These are phyloP conservation scores for Halictus quadricinctus DNA, from an alignment of 2,888 invertebrate species.

Conservation along the genomic window DNA sequence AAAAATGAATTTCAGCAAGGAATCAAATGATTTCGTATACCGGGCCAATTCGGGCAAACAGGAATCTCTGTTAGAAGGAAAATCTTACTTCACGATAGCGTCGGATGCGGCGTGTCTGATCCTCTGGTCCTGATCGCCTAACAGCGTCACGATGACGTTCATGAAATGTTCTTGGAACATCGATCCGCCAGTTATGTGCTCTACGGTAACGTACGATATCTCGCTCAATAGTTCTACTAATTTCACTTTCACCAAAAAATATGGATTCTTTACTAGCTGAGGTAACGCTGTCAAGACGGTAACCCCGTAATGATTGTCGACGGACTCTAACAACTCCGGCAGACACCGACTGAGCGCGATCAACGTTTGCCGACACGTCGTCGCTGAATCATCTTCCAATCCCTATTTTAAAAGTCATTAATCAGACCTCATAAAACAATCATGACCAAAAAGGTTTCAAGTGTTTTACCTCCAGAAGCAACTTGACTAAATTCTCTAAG, in stretches of 20 bases:
- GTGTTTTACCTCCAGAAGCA: constrained; percentile 84
- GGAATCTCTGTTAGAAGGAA: not conserved
- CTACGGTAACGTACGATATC: constrained; percentile 85
- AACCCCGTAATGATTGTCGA: constrained; percentile 84
- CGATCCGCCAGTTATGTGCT: constrained; percentile 83
- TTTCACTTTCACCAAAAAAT: constrained; percentile 93
- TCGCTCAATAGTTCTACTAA: constrained; percentile 86
- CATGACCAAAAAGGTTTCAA: not conserved
- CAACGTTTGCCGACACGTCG: constrained; percentile 89
- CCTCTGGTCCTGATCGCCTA: constrained; percentile 90
- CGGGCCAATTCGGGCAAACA: not conserved
- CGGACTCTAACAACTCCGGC: constrained; percentile 85
- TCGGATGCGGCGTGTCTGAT: constrained; percentile 89
- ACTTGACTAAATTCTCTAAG: constrained; percentile 83
- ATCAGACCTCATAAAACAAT: not conserved
- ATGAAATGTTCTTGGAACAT: constrained; percentile 86
- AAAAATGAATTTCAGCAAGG: constrained; percentile 57
- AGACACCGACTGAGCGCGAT: constrained; percentile 86
- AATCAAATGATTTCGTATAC: not conserved
- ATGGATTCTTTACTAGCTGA: constrained; percentile 87
- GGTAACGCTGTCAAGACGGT: constrained; percentile 86
- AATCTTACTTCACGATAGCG: constrained; percentile 86
- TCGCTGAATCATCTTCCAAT: constrained; percentile 89
- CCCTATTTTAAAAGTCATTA: constrained; percentile 84
- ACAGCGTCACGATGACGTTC: constrained; percentile 86